Percentiles rank a stretch among this genome's conserved stretches.
These are phyloP conservation scores for Sardina pilchardus DNA, from an alignment of 2,113 vertebrate genomes.

Conservation along the genomic window DNA sequence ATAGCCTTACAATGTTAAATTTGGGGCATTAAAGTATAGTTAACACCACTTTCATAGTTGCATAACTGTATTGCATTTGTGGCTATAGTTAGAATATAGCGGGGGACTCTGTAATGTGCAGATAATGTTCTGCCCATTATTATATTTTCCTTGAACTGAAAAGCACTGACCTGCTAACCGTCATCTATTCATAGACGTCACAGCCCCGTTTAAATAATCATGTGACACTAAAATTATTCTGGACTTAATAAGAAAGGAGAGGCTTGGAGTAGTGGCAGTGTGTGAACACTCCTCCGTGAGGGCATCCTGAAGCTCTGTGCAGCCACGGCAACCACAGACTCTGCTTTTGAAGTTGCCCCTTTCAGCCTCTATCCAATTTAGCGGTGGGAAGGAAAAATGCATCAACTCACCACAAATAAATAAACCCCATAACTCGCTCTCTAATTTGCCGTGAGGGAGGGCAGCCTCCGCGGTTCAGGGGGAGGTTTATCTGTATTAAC, in stretches of 20 bases:
- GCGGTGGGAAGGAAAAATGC: neutral
- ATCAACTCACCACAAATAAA: neutral
- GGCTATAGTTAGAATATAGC: neutral
- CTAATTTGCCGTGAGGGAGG: constrained; percentile 22
- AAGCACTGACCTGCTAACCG: neutral
- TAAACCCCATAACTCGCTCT: constrained; percentile 15
- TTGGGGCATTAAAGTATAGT: neutral
- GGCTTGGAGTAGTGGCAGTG: neutral
- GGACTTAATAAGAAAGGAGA: constrained; percentile 19
- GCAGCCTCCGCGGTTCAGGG: constrained; percentile 24
- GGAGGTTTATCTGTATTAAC: constrained; percentile 41
- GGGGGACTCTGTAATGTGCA: neutral
- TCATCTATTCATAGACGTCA: constrained; percentile 20
- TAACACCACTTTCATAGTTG: neutral
- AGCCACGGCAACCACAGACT: neutral
- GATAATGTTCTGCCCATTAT: neutral
- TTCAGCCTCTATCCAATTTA: constrained; percentile 1
- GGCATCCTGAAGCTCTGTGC: neutral
- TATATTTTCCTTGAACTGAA: neutral
- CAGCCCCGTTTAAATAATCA: constrained; percentile 23
- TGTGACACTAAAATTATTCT: constrained; percentile 18
- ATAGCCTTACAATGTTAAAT: neutral
- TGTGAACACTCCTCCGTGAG: neutral
- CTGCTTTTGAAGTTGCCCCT: neutral
- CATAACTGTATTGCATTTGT: neutral